These are phyloP conservation scores for Coregonus clupeaformis DNA, from an alignment of 2,113 vertebrate genomes.

Conservation along the genomic window DNA sequence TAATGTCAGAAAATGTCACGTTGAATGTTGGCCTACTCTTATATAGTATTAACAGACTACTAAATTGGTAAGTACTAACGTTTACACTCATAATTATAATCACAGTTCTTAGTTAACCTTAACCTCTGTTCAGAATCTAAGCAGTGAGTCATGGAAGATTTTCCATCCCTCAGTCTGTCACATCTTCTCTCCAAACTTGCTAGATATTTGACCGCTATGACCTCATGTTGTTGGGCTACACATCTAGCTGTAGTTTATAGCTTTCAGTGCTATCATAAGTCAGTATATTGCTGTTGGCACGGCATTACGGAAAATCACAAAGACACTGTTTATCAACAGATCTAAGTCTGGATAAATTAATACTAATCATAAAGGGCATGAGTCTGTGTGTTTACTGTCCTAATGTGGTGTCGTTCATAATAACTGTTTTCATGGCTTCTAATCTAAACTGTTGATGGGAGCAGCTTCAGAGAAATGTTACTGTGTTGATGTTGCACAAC, in stretches of 20 bases:
- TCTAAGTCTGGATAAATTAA: slow-evolving; percentile 14
- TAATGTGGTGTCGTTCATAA: slow-evolving; percentile 20
- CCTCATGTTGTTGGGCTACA: too few species aligned
- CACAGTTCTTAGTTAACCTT: too few species aligned
- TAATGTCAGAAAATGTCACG: too few species aligned
- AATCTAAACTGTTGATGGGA: slow-evolving; percentile 26
- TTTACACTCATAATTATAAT: too few species aligned
- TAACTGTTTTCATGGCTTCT: slow-evolving; percentile 19
- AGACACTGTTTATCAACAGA: slow-evolving; percentile 38
- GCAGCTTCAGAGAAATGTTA: slow-evolving; percentile 19
- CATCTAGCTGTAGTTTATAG: background rate
- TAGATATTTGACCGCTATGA: too few species aligned
- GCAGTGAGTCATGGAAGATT: too few species aligned
- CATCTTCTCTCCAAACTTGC: too few species aligned
- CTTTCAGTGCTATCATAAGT: slow-evolving; percentile 5
- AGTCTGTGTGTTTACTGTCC: slow-evolving; percentile 17
- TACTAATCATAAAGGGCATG: background rate
- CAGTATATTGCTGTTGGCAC: slow-evolving; percentile 28
- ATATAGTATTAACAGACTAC: too few species aligned
- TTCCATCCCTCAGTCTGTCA: too few species aligned
- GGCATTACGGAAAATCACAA: slow-evolving; percentile 6
- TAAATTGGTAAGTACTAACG: too few species aligned
- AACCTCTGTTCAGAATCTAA: too few species aligned
- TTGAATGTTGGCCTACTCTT: too few species aligned
- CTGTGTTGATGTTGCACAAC: slow-evolving; percentile 22